phyloP scores from a whole-genome alignment of 2,113 vertebrate species.

The Egretta garzetta region DNA sequence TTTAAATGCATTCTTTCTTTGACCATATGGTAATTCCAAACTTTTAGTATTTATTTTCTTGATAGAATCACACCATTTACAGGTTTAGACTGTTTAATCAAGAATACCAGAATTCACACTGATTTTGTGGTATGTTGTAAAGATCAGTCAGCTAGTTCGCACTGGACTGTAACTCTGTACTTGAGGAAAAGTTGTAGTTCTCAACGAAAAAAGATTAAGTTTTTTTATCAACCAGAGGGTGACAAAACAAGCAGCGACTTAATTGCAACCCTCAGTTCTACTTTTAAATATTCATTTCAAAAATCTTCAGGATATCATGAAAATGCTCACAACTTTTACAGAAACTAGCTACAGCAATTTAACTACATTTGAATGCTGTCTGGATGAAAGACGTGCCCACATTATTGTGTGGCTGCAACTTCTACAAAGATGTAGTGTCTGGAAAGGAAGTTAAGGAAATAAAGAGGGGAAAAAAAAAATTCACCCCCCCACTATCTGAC shows the following conservation, averaged over 20 bases:
- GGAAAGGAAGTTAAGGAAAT: not conserved
- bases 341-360: not conserved
- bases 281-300: not conserved
- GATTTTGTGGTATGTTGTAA: not conserved
- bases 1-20: not conserved
- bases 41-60: not conserved
- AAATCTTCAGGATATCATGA: not conserved
- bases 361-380: not conserved
- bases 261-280: not conserved
- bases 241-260: not conserved
- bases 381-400: not conserved
- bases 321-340: not conserved
- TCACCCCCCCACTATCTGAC: not conserved
- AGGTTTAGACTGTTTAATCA: not conserved
- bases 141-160: not conserved
- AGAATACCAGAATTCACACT: not conserved
- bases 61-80: not conserved
- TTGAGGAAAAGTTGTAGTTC: not conserved
- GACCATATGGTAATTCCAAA: not conserved
- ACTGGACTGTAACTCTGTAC: not conserved
- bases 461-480: not conserved
- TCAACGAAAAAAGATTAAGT: not conserved
- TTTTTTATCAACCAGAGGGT: not conserved
- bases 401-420: not conserved
- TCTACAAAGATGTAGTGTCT: not conserved